These are phyloP conservation scores for Anas capensis DNA, from an alignment of 2,797 vertebrate genomes.

Conservation along the genomic window DNA sequence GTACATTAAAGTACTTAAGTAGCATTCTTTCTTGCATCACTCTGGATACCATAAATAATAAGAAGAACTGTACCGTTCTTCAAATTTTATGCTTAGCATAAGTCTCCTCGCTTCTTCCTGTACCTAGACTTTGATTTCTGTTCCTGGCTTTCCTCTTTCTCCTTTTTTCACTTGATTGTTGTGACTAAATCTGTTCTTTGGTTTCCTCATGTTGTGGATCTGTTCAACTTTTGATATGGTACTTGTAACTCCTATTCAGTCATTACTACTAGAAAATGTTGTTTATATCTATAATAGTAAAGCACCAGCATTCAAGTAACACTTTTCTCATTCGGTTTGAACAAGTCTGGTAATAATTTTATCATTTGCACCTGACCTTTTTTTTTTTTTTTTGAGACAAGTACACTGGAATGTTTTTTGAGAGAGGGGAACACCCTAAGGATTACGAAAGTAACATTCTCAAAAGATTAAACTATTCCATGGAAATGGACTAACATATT, in stretches of 20 bases:
- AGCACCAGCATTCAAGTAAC: not conserved
- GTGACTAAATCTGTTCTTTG: not conserved
- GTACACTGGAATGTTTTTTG: not conserved
- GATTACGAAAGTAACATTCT: not conserved
- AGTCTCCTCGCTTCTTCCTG: not conserved
- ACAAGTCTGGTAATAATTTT: not conserved
- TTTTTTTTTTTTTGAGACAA: not conserved
- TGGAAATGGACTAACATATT: fast-evolving
- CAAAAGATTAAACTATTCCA: not conserved
- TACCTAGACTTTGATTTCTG: not conserved
- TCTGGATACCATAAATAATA: not conserved
- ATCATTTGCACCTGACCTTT: not conserved
- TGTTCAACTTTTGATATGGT: not conserved
- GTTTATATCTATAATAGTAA: not conserved
- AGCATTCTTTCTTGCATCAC: not conserved
- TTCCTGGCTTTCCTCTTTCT: not conserved
- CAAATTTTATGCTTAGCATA: not conserved
- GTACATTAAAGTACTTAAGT: not conserved
- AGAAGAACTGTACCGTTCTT: not conserved
- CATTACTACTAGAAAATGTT: not conserved
- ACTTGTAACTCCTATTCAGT: not conserved
- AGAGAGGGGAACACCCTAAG: not conserved
- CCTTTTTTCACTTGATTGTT: not conserved
- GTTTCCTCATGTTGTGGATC: not conserved
- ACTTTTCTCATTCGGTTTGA: not conserved